phyloP scores from a whole-genome alignment of 2,888 invertebrate genomes.

The Tetranychus piercei region DNA sequence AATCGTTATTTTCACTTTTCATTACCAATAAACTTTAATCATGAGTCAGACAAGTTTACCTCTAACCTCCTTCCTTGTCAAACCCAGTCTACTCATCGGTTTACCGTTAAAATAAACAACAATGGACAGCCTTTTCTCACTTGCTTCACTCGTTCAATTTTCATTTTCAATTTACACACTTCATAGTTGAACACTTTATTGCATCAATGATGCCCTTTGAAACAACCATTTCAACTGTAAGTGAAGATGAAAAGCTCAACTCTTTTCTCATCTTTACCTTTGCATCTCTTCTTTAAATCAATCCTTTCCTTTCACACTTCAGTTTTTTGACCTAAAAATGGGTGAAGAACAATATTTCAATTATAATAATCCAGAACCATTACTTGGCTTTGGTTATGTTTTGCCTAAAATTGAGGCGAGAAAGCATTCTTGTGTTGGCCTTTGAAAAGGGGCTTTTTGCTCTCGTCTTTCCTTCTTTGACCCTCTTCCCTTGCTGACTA shows the following conservation, averaged over 20 bases:
- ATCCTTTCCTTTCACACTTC: not conserved
- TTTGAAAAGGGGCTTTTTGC: not conserved
- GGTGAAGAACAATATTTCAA: too few species aligned
- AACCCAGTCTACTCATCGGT: not conserved
- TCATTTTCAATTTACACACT: too few species aligned
- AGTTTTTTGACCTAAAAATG: not conserved
- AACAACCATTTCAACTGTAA: not conserved
- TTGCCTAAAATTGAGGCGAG: not conserved
- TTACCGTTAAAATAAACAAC: not conserved
- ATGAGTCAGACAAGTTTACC: not conserved
- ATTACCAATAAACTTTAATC: not conserved
- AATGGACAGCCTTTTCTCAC: not conserved
- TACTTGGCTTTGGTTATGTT: not conserved
- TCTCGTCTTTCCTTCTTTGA: not conserved
- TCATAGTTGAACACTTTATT: too few species aligned
- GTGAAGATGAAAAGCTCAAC: not conserved
- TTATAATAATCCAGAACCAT: not conserved
- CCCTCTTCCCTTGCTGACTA: not conserved
- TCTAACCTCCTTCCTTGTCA: too few species aligned
- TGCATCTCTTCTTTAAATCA: not conserved
- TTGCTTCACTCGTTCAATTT: not conserved
- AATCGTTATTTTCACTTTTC: not conserved
- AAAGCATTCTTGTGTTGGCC: not conserved
- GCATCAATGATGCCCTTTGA: not conserved
- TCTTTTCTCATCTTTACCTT: not conserved